A percentile compares a stretch with the other conserved stretches of the same genome.
phyloP scores from a whole-genome alignment of 64 coral and sea anemone species.

The Montipora cactus region DNA sequence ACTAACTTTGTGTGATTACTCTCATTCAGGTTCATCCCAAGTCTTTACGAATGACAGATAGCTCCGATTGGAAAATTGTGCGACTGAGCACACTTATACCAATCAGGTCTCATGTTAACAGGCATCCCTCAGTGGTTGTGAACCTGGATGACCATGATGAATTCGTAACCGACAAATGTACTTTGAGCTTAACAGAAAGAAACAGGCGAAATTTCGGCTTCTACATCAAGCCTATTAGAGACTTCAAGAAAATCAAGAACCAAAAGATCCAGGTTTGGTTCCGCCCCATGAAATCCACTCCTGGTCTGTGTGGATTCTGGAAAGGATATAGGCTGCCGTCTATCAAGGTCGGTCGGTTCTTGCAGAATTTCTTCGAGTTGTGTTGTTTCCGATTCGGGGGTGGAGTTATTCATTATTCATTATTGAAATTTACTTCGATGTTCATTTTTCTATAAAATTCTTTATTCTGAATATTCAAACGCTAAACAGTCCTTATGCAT shows the following conservation, averaged over 20 bases:
- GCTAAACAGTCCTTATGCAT: too few species aligned
- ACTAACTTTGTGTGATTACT: not conserved
- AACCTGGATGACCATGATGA: slow-evolving; percentile 54
- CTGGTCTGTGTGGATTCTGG: slow-evolving; percentile 87
- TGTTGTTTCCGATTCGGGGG: not conserved
- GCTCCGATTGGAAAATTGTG: slow-evolving; percentile 72
- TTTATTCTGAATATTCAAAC: too few species aligned
- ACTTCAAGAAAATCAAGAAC: slow-evolving; percentile 78
- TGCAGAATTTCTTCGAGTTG: not conserved
- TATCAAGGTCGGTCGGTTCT: slow-evolving; percentile 44
- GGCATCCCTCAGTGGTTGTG: slow-evolving; percentile 37
- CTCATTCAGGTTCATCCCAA: slow-evolving; percentile 66
- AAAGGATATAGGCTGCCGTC: slow-evolving; percentile 70
- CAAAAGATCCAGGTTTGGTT: slow-evolving; percentile 64
- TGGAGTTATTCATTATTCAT: not conserved
- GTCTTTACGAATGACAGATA: slow-evolving; percentile 62
- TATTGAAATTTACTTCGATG: too few species aligned
- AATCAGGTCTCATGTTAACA: slow-evolving; percentile 68
- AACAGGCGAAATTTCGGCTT: slow-evolving; percentile 74
- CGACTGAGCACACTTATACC: slow-evolving; percentile 52
- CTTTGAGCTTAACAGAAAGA: slow-evolving; percentile 68
- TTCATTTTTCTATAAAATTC: too few species aligned
- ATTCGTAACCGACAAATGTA: slow-evolving; percentile 86
- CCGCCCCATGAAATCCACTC: slow-evolving; percentile 50
- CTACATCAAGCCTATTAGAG: slow-evolving; percentile 78